Evolutionary conservation across 2,113 vertebrate species (phyloP).

Genomic region (Terrapene triunguis): DNA sequence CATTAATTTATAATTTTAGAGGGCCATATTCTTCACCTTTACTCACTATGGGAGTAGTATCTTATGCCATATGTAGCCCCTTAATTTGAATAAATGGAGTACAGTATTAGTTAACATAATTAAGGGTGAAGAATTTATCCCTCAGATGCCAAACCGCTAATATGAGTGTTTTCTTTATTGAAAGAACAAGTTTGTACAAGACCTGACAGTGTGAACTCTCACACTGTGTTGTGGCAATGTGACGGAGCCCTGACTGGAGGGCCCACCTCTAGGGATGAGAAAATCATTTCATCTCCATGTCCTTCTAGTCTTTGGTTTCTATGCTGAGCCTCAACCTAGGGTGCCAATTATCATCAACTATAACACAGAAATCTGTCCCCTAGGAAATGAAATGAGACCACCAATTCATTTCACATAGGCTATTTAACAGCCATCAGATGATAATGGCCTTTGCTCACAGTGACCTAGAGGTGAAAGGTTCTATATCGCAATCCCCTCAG

Average conservation of each 20-base stretch:
- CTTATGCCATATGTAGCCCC: constrained; percentile 40
- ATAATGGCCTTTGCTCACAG: constrained; percentile 45
- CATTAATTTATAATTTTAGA: constrained; percentile 42
- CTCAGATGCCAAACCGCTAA: constrained; percentile 27
- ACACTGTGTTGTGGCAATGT: background rate
- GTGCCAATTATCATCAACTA: constrained; percentile 32
- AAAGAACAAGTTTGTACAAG: background rate
- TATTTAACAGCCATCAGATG: constrained; percentile 31
- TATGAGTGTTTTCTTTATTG: constrained; percentile 15
- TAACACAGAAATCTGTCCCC: background rate
- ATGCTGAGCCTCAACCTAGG: background rate
- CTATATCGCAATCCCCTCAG: constrained; percentile 13
- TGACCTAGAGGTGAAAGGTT: constrained; percentile 34
- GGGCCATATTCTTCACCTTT: constrained; percentile 29
- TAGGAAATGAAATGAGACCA: constrained; percentile 24
- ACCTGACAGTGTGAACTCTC: background rate
- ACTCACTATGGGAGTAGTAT: constrained; percentile 19
- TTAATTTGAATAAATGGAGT: constrained; percentile 62
- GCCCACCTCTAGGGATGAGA: rapidly evolving
- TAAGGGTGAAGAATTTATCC: background rate
- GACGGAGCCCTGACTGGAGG: background rate
- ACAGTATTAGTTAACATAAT: constrained; percentile 37
- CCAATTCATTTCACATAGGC: constrained; percentile 40
- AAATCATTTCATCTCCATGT: rapidly evolving
- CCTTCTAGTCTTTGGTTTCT: background rate